phyloP scores from a whole-genome alignment of 37 sponge, comb jelly and placozoan genomes.

The Ephydatia muelleri region DNA sequence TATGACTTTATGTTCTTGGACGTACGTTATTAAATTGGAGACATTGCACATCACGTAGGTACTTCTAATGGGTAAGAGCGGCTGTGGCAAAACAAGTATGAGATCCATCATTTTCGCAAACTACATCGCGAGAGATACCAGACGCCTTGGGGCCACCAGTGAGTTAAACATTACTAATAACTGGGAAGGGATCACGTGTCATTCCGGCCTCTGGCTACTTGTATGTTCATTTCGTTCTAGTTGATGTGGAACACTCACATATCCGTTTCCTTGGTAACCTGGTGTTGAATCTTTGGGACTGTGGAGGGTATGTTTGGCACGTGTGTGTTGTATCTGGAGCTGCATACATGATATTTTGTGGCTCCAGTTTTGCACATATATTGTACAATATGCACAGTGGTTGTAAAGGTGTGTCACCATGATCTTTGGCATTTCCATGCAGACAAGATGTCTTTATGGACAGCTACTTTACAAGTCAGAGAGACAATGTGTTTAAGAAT shows the following conservation, averaged over 20 bases:
- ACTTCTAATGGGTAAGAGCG: constrained; percentile 95
- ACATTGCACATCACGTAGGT: constrained; percentile 64
- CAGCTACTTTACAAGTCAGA: too few relatives aligned
- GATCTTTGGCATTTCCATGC: background rate
- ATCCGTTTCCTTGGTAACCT: too few relatives aligned
- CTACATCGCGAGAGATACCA: constrained; percentile 97
- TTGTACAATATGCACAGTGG: too few relatives aligned
- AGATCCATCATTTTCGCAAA: constrained; percentile 99
- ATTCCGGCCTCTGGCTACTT: background rate
- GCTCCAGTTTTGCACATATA: too few relatives aligned
- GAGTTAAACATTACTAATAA: constrained; percentile 30
- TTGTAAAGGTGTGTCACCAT: too few relatives aligned
- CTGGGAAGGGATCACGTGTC: too few relatives aligned
- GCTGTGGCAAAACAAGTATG: constrained; percentile 99
- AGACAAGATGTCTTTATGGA: constrained; percentile 97
- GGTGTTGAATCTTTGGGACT: constrained; percentile 99
- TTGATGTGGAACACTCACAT: constrained; percentile 98
- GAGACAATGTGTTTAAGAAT: too few relatives aligned
- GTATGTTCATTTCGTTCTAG: constrained; percentile 54
- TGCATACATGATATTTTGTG: too few relatives aligned
- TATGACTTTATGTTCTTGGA: too few relatives aligned
- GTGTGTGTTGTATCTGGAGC: too few relatives aligned
- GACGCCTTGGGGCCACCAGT: constrained; percentile 97
- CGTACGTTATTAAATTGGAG: too few relatives aligned
- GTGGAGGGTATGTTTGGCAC: constrained; percentile 93